Evolutionary conservation across 37 sponge, comb jelly and placozoan species (phyloP), one percentile per base, ranked within the genome.

Genomic region (Dysidea cf. avara): DNA sequence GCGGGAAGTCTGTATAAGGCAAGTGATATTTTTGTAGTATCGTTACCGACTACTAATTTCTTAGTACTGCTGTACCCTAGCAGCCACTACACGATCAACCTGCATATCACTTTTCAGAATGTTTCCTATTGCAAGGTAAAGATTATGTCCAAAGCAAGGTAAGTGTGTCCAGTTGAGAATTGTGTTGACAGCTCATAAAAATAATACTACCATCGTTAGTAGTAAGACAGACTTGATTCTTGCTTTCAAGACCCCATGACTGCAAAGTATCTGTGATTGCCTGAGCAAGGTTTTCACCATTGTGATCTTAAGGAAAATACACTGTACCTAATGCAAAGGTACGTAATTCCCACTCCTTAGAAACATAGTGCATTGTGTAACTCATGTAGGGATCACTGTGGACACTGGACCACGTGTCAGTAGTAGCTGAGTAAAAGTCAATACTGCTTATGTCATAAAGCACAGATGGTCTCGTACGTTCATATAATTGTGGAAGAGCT

Each of bases 141-240:
- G 48, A 48, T 79, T 79, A 34, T 79, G 64, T 12, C 80, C 71
- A n/a, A 79, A 79, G 62, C 80, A 79, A 36, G 61, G 56, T 18
- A 69, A 40, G 22, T 56, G 61, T 7, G 61, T 47, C 69, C 79
- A 67, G 59, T 39, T 13, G 16, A 79, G 80, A 0, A 12, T 14
- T 0, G n/a, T n/a, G n/a, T n/a, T n/a, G n/a, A n/a, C n/a, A n/a
- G n/a, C n/a, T n/a, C n/a, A n/a, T n/a, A 32, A 69, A 38, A 11
- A 79, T 31, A 30, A 58, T 79, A 1, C 61, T 35, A 33, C 51
- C 70, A 79, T 60, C 68, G 29, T 76, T 56, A 2, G 66, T 64
- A 39, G 80, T 79, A 13, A 69, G 18, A 20, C 60, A 69, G 25
- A 79, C 37, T 49, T 58, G 49, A 56, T 60, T 43, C 2, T 51